These are phyloP conservation scores for Halocaridina rubra DNA, from an alignment of 2,888 invertebrate genomes.

Conservation along the genomic window DNA sequence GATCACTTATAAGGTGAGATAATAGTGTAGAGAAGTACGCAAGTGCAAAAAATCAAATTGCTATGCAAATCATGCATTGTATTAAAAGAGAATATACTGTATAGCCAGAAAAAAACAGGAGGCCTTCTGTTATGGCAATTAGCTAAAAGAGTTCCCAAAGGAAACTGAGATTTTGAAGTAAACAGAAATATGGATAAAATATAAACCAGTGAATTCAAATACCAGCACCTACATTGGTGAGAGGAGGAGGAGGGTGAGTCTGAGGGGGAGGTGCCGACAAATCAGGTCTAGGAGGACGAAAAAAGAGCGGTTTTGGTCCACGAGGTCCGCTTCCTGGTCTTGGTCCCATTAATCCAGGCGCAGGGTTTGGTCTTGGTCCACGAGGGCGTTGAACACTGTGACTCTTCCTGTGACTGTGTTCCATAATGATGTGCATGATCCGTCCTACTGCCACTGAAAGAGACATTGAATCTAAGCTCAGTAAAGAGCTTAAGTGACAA, in stretches of 20 bases:
- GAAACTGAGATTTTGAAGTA: no score
- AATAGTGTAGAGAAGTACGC: no score
- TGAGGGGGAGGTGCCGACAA: conserved; percentile 47
- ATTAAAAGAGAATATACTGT: no score
- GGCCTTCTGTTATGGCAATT: no score
- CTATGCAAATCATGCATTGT: no score
- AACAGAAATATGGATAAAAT: no score
- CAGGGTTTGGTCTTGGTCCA: conserved; percentile 46
- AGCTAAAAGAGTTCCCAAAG: no score
- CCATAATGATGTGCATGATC: conserved; percentile 63
- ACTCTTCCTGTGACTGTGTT: conserved; percentile 51
- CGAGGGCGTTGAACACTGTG: conserved; percentile 27
- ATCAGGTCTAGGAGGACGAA: conserved; percentile 36
- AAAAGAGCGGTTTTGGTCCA: conserved; percentile 29
- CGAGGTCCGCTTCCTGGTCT: conserved; percentile 36
- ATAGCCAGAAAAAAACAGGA: no score
- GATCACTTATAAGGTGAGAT: no score
- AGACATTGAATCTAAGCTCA: not conserved
- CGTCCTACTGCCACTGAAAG: conserved; percentile 61
- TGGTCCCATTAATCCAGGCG: conserved; percentile 45
- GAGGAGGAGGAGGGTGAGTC: conserved; percentile 43
- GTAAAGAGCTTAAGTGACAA: no score
- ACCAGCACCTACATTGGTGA: conserved; percentile 22
- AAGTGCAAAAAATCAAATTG: no score
- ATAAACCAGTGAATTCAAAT: no score